phyloP scores from a whole-genome alignment of 1,140 invertebrate genomes.

The Acyrthosiphon pisum region DNA sequence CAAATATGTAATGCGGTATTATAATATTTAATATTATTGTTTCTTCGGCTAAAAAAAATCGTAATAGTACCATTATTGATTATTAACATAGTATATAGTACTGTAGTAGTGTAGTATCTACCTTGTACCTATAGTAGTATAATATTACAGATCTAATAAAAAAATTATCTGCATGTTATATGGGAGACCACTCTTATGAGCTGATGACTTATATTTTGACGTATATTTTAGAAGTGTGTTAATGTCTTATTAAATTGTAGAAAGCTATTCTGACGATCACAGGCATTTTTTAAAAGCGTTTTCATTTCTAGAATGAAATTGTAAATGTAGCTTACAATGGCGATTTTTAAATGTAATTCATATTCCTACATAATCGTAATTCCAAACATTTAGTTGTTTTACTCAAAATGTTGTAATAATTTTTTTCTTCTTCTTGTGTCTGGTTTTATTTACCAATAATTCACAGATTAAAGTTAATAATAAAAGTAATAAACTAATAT shows the following conservation, averaged over 20 bases:
- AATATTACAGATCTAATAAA: not conserved
- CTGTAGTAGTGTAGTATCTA: too few species aligned
- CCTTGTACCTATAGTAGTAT: too few species aligned
- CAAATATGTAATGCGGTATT: too few species aligned
- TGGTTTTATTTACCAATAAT: not conserved
- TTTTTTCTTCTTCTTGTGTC: not conserved
- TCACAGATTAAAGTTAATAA: not conserved
- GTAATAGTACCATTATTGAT: not conserved
- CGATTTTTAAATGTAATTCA: too few species aligned
- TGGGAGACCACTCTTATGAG: not conserved
- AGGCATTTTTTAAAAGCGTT: too few species aligned
- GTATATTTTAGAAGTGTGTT: not conserved
- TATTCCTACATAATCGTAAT: too few species aligned
- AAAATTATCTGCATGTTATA: not conserved
- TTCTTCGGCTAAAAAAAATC: not conserved
- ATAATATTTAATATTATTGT: not conserved
- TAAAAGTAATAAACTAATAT: not conserved
- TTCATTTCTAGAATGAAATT: too few species aligned
- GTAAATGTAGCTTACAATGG: too few species aligned
- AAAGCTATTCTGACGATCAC: too few species aligned
- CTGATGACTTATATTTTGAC: not conserved
- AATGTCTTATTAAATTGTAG: too few species aligned
- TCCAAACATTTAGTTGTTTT: too few species aligned
- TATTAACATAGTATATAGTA: not conserved
- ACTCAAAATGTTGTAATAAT: not conserved